These are phyloP conservation scores for Melitaea cinxia DNA, from an alignment of 1,140 invertebrate species.

Conservation along the genomic window DNA sequence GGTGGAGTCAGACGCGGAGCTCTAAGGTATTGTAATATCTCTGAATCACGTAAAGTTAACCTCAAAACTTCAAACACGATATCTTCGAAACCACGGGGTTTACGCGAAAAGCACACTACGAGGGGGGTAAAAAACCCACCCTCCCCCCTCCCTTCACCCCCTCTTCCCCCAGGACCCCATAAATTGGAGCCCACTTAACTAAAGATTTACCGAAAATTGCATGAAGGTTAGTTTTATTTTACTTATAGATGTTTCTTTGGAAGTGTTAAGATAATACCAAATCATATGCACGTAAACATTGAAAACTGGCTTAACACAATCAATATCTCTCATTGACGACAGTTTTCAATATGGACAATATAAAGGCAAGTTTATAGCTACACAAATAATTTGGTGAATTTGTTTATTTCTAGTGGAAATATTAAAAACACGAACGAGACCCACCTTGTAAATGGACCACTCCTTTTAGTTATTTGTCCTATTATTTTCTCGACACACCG, in stretches of 20 bases:
- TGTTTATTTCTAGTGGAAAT: constrained; percentile 8
- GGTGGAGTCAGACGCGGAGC: too few species aligned
- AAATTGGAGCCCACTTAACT: too few species aligned
- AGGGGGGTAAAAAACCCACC: too few species aligned
- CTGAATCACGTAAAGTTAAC: too few species aligned
- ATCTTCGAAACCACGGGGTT: too few species aligned
- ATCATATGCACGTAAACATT: constrained; percentile 37
- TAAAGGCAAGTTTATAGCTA: neutral
- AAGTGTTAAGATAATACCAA: constrained; percentile 24
- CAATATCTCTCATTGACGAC: neutral
- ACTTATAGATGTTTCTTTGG: constrained; percentile 14
- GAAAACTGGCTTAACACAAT: constrained; percentile 17
- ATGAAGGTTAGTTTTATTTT: too few species aligned
- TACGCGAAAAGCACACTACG: too few species aligned
- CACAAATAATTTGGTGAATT: neutral
- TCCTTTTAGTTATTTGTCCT: constrained; percentile 93
- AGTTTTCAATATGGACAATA: neutral
- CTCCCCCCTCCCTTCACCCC: too few species aligned
- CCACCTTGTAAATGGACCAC: constrained; percentile 95
- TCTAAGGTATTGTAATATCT: too few species aligned
- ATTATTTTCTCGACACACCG: constrained; percentile 95
- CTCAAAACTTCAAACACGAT: too few species aligned
- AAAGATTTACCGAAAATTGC: too few species aligned
- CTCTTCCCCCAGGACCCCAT: too few species aligned
- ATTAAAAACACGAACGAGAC: constrained; percentile 66